phyloP scores from a whole-genome alignment of 2,797 vertebrate species.

The Myripristis jacobus region DNA sequence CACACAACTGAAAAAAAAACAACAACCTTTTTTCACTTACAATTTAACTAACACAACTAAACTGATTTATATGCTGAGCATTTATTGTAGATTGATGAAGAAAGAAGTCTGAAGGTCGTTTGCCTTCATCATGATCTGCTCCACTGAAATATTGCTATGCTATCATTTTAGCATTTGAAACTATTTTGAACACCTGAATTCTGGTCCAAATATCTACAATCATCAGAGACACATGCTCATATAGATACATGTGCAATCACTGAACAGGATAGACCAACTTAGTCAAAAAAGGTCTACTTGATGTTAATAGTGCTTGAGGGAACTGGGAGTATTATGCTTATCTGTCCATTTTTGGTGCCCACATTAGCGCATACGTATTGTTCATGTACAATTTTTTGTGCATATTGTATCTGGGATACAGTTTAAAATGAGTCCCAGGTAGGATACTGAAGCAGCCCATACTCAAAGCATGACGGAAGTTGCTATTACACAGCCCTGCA shows the following conservation, averaged over 20 bases:
- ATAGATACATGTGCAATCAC: background rate
- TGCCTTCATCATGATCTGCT: constrained; percentile 16
- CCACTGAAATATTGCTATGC: constrained; percentile 37
- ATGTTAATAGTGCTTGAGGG: constrained; percentile 15
- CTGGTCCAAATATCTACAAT: constrained; percentile 46
- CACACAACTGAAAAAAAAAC: constrained; percentile 35
- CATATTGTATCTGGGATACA: constrained; percentile 6
- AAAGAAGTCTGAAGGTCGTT: constrained; percentile 35
- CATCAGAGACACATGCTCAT: constrained; percentile 9
- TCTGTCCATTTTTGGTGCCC: background rate
- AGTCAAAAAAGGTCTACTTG: constrained; percentile 2
- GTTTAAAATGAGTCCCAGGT: constrained; percentile 12
- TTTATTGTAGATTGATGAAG: constrained; percentile 17
- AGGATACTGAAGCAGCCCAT: constrained; percentile 62
- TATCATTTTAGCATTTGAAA: constrained; percentile 40
- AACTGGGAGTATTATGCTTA: background rate
- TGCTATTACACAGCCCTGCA: constrained; percentile 72
- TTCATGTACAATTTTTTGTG: background rate
- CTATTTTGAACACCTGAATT: constrained; percentile 34
- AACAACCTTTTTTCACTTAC: constrained; percentile 48
- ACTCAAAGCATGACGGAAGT: constrained; percentile 74
- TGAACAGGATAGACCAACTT: constrained; percentile 7
- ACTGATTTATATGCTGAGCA: constrained; percentile 26
- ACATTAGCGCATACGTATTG: constrained; percentile 3
- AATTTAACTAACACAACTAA: constrained; percentile 50